A percentile compares a stretch with the other conserved stretches of the same genome.
These are phyloP conservation scores for Morelia viridis DNA, from an alignment of 2,797 vertebrate genomes.

Conservation along the genomic window DNA sequence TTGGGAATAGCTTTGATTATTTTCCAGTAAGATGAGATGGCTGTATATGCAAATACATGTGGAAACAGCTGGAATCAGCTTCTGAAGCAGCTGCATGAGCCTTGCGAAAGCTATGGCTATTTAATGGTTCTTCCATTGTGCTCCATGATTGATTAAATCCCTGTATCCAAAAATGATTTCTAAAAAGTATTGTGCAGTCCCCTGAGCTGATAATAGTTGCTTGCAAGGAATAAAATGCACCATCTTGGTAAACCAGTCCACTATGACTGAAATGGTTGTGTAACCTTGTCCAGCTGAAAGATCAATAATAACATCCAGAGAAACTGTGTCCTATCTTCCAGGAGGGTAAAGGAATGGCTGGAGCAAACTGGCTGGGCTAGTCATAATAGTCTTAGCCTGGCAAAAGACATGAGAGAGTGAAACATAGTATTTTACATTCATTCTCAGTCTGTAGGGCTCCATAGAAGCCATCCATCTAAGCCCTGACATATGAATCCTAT, in stretches of 20 bases:
- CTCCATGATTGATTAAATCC: not conserved
- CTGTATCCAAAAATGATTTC: not conserved
- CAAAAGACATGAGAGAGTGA: not conserved
- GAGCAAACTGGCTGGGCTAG: not conserved
- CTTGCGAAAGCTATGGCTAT: not conserved
- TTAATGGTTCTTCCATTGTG: not conserved
- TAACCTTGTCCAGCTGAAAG: not conserved
- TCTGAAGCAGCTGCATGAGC: not conserved
- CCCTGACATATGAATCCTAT: not conserved
- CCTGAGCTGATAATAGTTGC: not conserved
- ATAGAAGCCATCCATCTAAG: not conserved
- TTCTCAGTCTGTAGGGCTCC: not conserved
- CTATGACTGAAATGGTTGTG: not conserved
- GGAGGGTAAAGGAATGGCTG: not conserved
- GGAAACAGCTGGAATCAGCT: not conserved
- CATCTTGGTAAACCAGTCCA: not conserved
- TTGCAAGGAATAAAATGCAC: not conserved
- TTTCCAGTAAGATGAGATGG: not conserved
- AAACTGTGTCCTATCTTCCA: not conserved
- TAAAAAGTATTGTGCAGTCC: not conserved
- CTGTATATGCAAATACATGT: not conserved
- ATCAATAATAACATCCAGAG: not conserved
- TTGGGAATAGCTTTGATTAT: not conserved
- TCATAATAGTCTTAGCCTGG: not conserved
- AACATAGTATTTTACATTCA: not conserved